Conservation (phyloP, 2,113 vertebrate species). For the Halcyon malimbica region DNA sequence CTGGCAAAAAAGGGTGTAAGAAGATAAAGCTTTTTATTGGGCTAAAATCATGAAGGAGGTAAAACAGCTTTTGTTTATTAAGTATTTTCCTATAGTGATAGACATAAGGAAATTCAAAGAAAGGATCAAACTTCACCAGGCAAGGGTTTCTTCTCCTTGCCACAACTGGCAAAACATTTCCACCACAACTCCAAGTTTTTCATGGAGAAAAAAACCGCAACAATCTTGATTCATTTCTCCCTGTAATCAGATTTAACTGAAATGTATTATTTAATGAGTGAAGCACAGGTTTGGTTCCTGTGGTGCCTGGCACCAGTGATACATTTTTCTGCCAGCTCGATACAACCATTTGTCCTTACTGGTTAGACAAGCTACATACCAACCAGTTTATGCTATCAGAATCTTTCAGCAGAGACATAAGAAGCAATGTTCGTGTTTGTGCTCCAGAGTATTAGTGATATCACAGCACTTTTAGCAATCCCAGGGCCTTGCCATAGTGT, state of each 20-base stretch:
- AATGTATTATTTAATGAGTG: not conserved
- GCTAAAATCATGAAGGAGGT: not conserved
- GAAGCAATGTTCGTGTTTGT: not conserved
- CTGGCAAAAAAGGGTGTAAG: not conserved
- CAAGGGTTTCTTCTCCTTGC: not conserved
- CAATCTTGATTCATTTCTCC: not conserved
- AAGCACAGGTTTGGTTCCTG: not conserved
- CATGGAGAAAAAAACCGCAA: not conserved
- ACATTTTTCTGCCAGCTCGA: not conserved
- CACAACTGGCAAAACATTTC: not conserved
- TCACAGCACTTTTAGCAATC: not conserved
- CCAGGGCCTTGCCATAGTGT: not conserved
- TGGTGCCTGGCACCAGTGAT: not conserved
- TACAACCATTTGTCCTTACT: not conserved
- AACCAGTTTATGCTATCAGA: not conserved
- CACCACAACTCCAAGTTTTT: not conserved
- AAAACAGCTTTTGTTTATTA: not conserved
- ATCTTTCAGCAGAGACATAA: not conserved
- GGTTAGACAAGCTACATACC: not conserved
- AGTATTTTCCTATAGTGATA: not conserved
- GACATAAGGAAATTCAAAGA: not conserved
- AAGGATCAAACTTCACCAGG: not conserved
- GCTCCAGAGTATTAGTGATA: not conserved
- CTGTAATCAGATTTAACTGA: not conserved
- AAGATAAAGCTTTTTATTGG: not conserved